These are phyloP conservation scores for Molanna angustata DNA, from an alignment of 2,888 invertebrate genomes.

Conservation along the genomic window DNA sequence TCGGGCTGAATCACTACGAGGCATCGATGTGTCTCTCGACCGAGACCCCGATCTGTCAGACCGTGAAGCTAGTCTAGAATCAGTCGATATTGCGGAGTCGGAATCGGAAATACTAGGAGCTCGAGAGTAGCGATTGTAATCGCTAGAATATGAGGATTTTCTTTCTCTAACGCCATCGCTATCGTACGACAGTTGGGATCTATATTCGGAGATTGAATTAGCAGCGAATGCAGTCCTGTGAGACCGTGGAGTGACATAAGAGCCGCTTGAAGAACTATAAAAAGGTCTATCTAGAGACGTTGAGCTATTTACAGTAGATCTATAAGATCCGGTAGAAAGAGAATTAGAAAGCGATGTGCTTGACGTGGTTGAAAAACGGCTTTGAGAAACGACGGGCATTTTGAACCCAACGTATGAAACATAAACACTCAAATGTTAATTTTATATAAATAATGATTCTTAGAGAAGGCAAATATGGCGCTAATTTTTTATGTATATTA, in stretches of 20 bases:
- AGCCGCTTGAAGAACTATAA: constrained; percentile 46
- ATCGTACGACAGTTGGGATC: constrained; percentile 41
- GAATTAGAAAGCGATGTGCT: constrained; percentile 44
- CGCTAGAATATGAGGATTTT: constrained; percentile 44
- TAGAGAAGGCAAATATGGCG: constrained; percentile 6
- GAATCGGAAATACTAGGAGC: constrained; percentile 52
- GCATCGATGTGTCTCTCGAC: constrained; percentile 53
- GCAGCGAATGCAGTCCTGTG: constrained; percentile 41
- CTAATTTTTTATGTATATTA: too few relatives aligned
- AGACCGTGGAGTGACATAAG: constrained; percentile 41
- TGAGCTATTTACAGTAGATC: constrained; percentile 48
- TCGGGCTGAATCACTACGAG: constrained; percentile 55
- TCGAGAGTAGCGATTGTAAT: constrained; percentile 42
- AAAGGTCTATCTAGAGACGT: constrained; percentile 56
- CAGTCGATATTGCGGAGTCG: constrained; percentile 44
- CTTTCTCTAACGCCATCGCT: constrained; percentile 44
- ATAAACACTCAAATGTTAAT: too few relatives aligned
- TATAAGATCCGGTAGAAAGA: constrained; percentile 50
- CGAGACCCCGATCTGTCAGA: constrained; percentile 49
- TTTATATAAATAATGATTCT: too few relatives aligned
- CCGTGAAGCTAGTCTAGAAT: constrained; percentile 37
- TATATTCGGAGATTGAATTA: constrained; percentile 42
- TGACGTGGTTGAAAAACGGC: constrained; percentile 45
- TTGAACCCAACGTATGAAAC: constrained; percentile 32
- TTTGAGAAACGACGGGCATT: constrained; percentile 61